Base-by-base conservation (phyloP, 2,888 invertebrate species). In the Eustalomyia histrio region DNA sequence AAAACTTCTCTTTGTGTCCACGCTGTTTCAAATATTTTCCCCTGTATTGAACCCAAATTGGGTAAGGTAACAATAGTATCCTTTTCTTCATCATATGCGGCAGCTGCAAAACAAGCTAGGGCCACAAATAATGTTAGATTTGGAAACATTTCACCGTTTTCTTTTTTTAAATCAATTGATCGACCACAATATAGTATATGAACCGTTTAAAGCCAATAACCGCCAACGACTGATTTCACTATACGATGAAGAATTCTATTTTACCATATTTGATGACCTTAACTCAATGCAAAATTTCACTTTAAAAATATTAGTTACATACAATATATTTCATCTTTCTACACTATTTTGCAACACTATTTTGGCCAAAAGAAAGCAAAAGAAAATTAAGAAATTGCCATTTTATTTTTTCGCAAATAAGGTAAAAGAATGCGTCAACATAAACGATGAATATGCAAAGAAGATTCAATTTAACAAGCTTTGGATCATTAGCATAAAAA, bases 1-100 rank as follows among this genome's bases (percentile, higher is more conserved):
- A 87, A 78, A 24, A 90, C 87, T 82, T 88, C 85, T 0, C 88
- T 85, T 8, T 86, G 76, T 3, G 87, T 86, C 89, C 89, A 90
- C 10, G 88, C 85, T 0, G 90, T 89, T 64, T 88, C 85, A 5
- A 88, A 50, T 17, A 85, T 80, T 71, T 87, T 88, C 2, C 89
- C 89, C 79, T 87, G 87, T 21, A 90, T 84, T 0, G 80, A 57
- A 53, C 90, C 90, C 80, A 89, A 64, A 17, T 86, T 88, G 8
- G 90, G 90, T 72, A 90, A 64, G 53, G 86, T 83, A 3, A 90
- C 82, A 29, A 89, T 86, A 8, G 86, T 87, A 64, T 87, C 87
- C 69, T 83, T 84, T 53, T 88, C 88, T 61, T 88, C 87, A 16
- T 88, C 87, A 39, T 85, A 87, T 1, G 68, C 21, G 4, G 53